These are phyloP conservation scores for Leptodirus hochenwartii DNA, from an alignment of 2,888 invertebrate species.

Conservation along the genomic window DNA sequence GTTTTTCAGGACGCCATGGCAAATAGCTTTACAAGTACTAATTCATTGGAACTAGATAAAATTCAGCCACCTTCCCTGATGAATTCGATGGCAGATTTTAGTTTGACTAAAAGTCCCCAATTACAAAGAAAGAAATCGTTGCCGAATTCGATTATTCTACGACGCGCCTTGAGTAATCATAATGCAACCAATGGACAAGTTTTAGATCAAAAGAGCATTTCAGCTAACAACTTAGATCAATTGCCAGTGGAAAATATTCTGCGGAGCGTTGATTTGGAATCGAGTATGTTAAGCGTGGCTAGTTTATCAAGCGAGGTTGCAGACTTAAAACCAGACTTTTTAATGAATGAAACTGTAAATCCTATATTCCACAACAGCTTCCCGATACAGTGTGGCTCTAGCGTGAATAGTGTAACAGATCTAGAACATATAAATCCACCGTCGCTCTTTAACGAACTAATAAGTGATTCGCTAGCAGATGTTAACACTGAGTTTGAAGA, in stretches of 20 bases:
- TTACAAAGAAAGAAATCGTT: constrained; percentile 41
- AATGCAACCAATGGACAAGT: too few species aligned
- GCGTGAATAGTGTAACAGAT: constrained; percentile 36
- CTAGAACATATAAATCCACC: constrained; percentile 72
- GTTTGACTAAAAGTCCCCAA: constrained; percentile 20
- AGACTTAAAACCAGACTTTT: constrained; percentile 30
- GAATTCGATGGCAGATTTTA: constrained; percentile 35
- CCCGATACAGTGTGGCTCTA: constrained; percentile 20
- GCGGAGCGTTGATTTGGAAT: constrained; percentile 65
- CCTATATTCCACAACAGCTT: constrained; percentile 14
- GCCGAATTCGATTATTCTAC: constrained; percentile 50
- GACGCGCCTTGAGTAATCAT: constrained; percentile 47
- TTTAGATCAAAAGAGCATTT: too few species aligned
- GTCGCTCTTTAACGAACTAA: constrained; percentile 51
- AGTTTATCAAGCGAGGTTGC: constrained; percentile 67
- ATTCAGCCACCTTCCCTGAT: constrained; percentile 62
- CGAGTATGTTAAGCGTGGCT: constrained; percentile 68
- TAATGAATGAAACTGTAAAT: neutral
- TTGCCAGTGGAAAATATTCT: constrained; percentile 7
- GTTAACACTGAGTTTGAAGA: constrained; percentile 36
- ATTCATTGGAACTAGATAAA: constrained; percentile 51
- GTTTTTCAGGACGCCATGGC: constrained; percentile 32
- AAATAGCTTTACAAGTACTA: constrained; percentile 37
- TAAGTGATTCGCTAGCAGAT: constrained; percentile 29
- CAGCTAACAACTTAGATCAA: too few species aligned